Base-by-base conservation (phyloP, 2,888 invertebrate species). In the Macrostomum cliftonense region DNA sequence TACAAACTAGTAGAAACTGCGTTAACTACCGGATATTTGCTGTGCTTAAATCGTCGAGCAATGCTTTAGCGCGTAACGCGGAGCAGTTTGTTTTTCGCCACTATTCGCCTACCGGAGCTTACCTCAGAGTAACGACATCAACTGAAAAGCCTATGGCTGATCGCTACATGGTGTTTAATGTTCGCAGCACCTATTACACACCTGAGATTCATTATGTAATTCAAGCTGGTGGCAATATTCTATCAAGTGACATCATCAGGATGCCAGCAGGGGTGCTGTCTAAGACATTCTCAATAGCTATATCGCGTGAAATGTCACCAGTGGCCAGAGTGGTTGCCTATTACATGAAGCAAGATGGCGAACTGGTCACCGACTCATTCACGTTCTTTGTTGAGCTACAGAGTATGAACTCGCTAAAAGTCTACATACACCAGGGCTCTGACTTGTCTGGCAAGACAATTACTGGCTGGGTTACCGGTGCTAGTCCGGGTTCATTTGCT, bases 311-410 rank as follows among this genome's bases (percentile, higher is more conserved):
- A 55, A 77, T 77, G 77, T 83, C 91, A 11, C 93, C 93, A 0
- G 82, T 82, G 20, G 81, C 89, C n/a, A 87, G 88, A 0, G 77
- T 86, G 37, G 78, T 89, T 19, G 85, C 85, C 45, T 93, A 88
- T 78, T 79, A 82, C 65, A 78, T 87, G 1, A 57, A 61, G 12
- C 67, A 68, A 43, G 79, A 81, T 57, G 87, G 84, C 0, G 82
- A 82, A 60, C 81, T 91, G 45, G 78, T 88, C 1, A 84, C 85
- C 0, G 93, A 93, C 73, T 83, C 86, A 50, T 74, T 93, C 51
- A 89, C 89, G n/a, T 88, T 91, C 75, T 87, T 88, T 0, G 89
- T 93, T 21, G 87, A 91, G 71, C 89, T 89, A 53, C 85, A 91
- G 57, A 83, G 87, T 1, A 72, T 86, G 52, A 89, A 91, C 67